Conservation (phyloP, 2,797 vertebrate genomes). For the Arrhamphus sclerolepis region DNA sequence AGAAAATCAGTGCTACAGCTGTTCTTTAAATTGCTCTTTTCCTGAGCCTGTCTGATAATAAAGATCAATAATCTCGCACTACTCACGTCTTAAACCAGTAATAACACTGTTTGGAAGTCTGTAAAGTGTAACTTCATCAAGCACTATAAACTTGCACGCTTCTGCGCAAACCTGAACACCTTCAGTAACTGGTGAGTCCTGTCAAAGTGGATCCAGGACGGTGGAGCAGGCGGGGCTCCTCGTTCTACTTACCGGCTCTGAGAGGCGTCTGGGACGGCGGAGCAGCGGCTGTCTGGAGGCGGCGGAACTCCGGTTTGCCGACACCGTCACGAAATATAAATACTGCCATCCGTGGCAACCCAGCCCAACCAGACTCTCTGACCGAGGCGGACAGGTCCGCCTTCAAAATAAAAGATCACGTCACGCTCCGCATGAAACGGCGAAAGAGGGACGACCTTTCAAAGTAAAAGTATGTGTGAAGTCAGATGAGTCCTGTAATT, state of each 20-base stretch:
- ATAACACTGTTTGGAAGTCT: neutral
- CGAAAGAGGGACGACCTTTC: neutral
- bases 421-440: neutral
- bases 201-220: neutral
- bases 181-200: neutral
- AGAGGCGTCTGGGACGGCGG: constrained; percentile 26
- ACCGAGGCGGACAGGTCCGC: neutral
- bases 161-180: neutral
- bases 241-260: constrained; percentile 52
- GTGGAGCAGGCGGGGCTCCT: neutral
- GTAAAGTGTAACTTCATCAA: neutral
- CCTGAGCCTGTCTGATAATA: neutral
- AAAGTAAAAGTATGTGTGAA: constrained; percentile 12
- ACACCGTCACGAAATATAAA: constrained; percentile 32
- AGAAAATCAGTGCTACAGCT: neutral
- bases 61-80: neutral
- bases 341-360: constrained; percentile 10
- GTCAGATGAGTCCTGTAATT: neutral
- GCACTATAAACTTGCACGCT: neutral
- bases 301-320: constrained; percentile 21
- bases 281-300: constrained; percentile 21
- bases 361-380: neutral
- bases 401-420: constrained; percentile 44
- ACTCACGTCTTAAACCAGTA: neutral
- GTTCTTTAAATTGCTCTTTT: neutral